Conservation (phyloP, 1,140 invertebrate genomes). For the Aethina tumida region DNA sequence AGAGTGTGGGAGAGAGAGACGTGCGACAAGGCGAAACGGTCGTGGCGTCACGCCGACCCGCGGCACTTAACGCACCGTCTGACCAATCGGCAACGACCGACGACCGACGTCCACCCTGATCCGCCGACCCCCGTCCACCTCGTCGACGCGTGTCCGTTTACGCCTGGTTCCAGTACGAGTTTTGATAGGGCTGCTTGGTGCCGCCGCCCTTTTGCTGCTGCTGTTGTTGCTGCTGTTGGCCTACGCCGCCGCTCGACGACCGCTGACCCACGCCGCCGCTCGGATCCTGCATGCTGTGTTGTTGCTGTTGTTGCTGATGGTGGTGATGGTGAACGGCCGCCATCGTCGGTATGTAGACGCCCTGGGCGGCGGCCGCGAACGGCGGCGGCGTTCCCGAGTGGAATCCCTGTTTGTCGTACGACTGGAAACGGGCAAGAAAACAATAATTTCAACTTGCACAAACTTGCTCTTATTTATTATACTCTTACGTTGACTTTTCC, state of each 20-base stretch:
- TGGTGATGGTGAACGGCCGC: constrained; percentile 49
- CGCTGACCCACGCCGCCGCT: constrained; percentile 54
- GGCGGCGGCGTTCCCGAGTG: constrained; percentile 75
- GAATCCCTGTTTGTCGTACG: constrained; percentile 76
- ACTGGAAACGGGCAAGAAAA: constrained; percentile 44
- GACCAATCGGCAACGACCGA: too few relatives aligned
- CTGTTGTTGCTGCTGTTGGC: too few relatives aligned
- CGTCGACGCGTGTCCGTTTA: too few relatives aligned
- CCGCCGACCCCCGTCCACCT: too few relatives aligned
- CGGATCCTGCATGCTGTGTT: constrained; percentile 64
- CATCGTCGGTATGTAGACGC: constrained; percentile 66
- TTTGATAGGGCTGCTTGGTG: constrained; percentile 51
- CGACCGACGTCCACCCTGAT: too few relatives aligned
- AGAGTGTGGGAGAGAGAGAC: too few relatives aligned
- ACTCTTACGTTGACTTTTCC: constrained; percentile 62
- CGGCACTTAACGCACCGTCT: too few relatives aligned
- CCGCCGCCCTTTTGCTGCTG: too few relatives aligned
- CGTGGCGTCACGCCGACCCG: too few relatives aligned
- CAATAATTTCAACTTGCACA: constrained; percentile 6
- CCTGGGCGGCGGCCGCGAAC: constrained; percentile 53
- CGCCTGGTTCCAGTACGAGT: constrained; percentile 47
- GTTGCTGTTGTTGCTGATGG: constrained; percentile 47
- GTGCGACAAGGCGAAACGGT: too few relatives aligned
- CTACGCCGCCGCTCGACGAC: constrained; percentile 54
- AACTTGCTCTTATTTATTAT: not conserved